These are phyloP conservation scores for Lampris incognitus DNA, from an alignment of 2,113 vertebrate species.

Conservation along the genomic window DNA sequence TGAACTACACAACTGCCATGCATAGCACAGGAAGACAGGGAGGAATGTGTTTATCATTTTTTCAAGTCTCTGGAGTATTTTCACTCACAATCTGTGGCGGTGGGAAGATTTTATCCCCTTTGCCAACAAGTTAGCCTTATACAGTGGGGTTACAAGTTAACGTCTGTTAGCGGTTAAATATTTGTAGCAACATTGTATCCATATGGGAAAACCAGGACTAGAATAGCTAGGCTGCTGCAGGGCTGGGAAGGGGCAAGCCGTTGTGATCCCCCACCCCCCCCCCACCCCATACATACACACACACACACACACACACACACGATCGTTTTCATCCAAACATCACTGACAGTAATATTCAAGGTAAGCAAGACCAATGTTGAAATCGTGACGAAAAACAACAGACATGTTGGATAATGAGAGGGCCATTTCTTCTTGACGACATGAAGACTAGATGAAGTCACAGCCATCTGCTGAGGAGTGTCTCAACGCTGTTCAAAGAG, in stretches of 20 bases:
- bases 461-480: conserved; percentile 23
- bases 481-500: conserved; percentile 5
- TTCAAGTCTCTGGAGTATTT: not conserved
- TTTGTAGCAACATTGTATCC: conserved; percentile 71
- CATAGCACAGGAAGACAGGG: not conserved
- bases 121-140: conserved; percentile 34
- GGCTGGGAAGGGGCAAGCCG: conserved; percentile 48
- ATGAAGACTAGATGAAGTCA: conserved; percentile 8
- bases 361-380: conserved; percentile 60
- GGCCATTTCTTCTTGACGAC: conserved; percentile 40
- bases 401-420: conserved; percentile 50
- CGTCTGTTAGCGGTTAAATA: conserved; percentile 55
- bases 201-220: conserved; percentile 77
- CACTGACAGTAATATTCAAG: conserved; percentile 59
- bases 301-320: conserved; percentile 14
- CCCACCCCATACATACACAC: conserved; percentile 44
- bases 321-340: conserved; percentile 58
- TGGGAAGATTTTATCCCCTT: conserved; percentile 5
- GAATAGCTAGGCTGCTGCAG: conserved; percentile 57
- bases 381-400: conserved; percentile 64
- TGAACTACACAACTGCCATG: not conserved
- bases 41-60: not conserved
- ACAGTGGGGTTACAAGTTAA: conserved; percentile 34
- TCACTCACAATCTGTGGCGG: not conserved
- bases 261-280: conserved; percentile 41